Percentiles rank a stretch among this genome's conserved stretches.
Evolutionary conservation across 2,888 invertebrate genomes (phyloP).

Genomic region (Cephalotes varians): DNA sequence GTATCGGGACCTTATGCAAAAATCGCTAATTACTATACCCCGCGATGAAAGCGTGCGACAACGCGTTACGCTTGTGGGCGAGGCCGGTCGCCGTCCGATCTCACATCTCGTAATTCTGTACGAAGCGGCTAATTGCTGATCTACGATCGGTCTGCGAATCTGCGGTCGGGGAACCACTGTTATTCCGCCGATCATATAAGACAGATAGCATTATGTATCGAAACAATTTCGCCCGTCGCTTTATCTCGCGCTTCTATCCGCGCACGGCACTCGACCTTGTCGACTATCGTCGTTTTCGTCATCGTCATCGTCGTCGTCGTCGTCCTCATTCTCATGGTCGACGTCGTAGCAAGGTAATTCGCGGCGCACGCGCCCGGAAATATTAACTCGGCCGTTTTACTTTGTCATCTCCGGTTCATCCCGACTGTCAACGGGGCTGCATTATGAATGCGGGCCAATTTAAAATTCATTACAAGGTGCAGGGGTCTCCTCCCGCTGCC

Average conservation of each 20-base stretch:
- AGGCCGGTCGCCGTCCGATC: slow-evolving; percentile 7
- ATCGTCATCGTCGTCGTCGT: not conserved
- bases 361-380: slow-evolving; percentile 67
- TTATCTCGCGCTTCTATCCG: slow-evolving; percentile 40
- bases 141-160: slow-evolving; percentile 38
- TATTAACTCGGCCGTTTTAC: slow-evolving; percentile 81
- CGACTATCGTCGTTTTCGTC: not conserved
- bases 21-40: slow-evolving; percentile 42
- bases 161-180: slow-evolving; percentile 5
- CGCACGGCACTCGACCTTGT: not conserved
- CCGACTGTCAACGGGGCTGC: slow-evolving; percentile 80
- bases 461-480: slow-evolving; percentile 85
- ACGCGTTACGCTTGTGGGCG: slow-evolving; percentile 47
- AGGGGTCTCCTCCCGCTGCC: slow-evolving; percentile 63
- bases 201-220: slow-evolving; percentile 44
- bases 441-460: slow-evolving; percentile 85
- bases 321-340: not conserved
- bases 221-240: slow-evolving; percentile 29
- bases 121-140: slow-evolving; percentile 43
- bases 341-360: slow-evolving; percentile 45
- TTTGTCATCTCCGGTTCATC: slow-evolving; percentile 84
- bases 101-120: slow-evolving; percentile 23
- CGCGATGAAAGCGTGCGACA: slow-evolving; percentile 54
- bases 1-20: slow-evolving; percentile 49
- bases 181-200: slow-evolving; percentile 31